phyloP scores from a whole-genome alignment of 2,797 vertebrate species.

The Tympanoctomys barrerae region DNA sequence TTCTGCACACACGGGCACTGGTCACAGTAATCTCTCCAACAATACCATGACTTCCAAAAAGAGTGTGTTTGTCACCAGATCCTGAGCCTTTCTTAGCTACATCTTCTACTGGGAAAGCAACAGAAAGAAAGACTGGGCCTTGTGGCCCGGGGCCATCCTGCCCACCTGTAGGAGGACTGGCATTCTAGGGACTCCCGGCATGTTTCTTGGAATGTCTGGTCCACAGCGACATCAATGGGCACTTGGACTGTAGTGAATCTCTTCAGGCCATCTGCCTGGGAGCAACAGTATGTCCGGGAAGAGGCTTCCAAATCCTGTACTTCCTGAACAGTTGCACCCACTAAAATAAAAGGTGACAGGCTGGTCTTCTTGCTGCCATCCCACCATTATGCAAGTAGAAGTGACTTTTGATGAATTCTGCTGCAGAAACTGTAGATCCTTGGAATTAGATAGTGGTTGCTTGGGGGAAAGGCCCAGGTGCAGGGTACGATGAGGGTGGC shows the following conservation, averaged over 20 bases:
- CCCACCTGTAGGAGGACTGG: slow-evolving; percentile 65
- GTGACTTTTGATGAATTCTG: slow-evolving; percentile 79
- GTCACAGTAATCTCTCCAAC: too few relatives aligned
- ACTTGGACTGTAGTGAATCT: slow-evolving; percentile 35
- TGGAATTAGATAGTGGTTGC: slow-evolving; percentile 76
- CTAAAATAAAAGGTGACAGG: slow-evolving; percentile 83
- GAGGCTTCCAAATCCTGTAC: slow-evolving; percentile 74
- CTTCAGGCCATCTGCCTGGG: slow-evolving; percentile 77
- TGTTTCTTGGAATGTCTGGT: slow-evolving; percentile 67
- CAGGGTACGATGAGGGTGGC: slow-evolving; percentile 80
- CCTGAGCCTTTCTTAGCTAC: too few relatives aligned
- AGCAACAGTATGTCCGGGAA: slow-evolving; percentile 73
- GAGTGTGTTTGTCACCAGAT: too few relatives aligned
- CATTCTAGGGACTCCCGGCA: slow-evolving; percentile 7
- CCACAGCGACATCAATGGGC: slow-evolving; percentile 75
- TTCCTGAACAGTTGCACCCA: slow-evolving; percentile 81
- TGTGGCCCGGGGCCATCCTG: slow-evolving; percentile 68
- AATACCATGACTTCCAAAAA: too few relatives aligned
- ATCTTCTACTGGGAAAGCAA: too few relatives aligned
- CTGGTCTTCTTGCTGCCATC: slow-evolving; percentile 77
- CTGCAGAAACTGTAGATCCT: slow-evolving; percentile 81
- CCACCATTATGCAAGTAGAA: slow-evolving; percentile 78
- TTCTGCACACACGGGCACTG: too few relatives aligned
- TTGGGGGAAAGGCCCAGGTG: slow-evolving; percentile 79
- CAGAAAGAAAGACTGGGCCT: neutral